Evolutionary conservation across 2,797 vertebrate species (phyloP), one percentile per base, ranked within the genome.

Genomic region (Brachyrhaphis roseni): DNA sequence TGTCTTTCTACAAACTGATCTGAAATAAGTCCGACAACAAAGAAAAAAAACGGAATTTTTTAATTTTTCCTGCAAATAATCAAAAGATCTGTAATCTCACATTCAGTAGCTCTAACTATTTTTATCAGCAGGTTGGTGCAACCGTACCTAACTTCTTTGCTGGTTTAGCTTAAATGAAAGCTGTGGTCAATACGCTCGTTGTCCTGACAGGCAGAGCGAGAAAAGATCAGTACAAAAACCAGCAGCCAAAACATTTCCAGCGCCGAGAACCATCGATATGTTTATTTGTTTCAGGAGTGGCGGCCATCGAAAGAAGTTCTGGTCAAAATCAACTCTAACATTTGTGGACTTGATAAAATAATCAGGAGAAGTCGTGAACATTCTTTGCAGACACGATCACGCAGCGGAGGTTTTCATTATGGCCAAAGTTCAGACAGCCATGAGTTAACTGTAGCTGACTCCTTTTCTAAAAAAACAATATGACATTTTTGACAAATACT

Each of bases 321-420:
- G 59, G 59, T 64, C 59, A 64, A 64, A 64, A 34, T 64, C 59
- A 64, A 34, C 59, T 64, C 31, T 64, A 64, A 64, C 31, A 18
- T 64, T 64, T 64, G 59, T 64, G 59, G 59, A 64, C 59, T 20
- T 64, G 31, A 64, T 34, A 34, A 64, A 64, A 64, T 28, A 34
- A 64, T 64, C 31, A 64, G 59, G 15, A 64, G 59, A 64, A 64
- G 31, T 7, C 1, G 31, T 36, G 31, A 64, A 31, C 57, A 62
- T 64, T 36, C 59, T 64, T 62, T 64, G 16, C n/a, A 64, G 31
- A 36, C 59, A 36, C 8, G 59, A 18, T 36, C 59, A 64, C 34
- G 16, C 59, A 36, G 31, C 31, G 3, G 59, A 36, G 2, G 31
- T 18, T 64, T 34, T 36, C 59, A 64, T 64, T 34, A 16, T 36